phyloP scores from a whole-genome alignment of 1,140 invertebrate species.

The Akabosia matsudoensis region DNA sequence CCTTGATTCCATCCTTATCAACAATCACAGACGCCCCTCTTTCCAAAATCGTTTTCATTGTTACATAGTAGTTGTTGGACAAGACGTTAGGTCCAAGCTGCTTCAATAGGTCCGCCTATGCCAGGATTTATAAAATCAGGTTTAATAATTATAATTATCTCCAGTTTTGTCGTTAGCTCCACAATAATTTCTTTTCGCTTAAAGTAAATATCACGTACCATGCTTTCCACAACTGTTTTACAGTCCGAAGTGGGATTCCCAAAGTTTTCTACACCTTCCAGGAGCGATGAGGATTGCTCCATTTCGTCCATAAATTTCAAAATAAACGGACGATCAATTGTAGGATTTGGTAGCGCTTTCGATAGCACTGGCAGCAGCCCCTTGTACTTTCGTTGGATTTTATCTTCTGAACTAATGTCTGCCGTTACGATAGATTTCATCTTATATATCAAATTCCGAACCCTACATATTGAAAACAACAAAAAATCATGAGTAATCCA shows the following conservation, averaged over 20 bases:
- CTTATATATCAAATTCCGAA: too few species aligned
- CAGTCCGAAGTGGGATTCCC: neutral
- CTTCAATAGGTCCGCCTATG: neutral
- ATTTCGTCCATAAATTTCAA: neutral
- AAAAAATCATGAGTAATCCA: neutral
- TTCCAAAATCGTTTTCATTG: constrained; percentile 89
- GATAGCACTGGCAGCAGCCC: too few species aligned
- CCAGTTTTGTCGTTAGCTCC: too few species aligned
- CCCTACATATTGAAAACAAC: too few species aligned
- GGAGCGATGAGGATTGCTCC: neutral
- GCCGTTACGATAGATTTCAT: too few species aligned
- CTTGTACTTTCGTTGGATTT: too few species aligned
- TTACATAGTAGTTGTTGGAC: constrained; percentile 92
- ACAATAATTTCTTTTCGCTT: too few species aligned
- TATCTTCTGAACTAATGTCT: too few species aligned
- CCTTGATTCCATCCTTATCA: constrained; percentile 78
- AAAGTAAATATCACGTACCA: too few species aligned
- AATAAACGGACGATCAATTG: neutral
- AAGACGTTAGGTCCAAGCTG: constrained; percentile 88
- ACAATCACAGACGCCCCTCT: constrained; percentile 92
- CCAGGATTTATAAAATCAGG: too few species aligned
- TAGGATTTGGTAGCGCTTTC: neutral
- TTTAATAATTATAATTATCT: too few species aligned
- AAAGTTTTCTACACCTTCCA: neutral
- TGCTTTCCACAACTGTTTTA: neutral